Evolutionary conservation across 2,113 vertebrate species (phyloP), one percentile per base, ranked within the genome.

Genomic region (Astur gentilis): DNA sequence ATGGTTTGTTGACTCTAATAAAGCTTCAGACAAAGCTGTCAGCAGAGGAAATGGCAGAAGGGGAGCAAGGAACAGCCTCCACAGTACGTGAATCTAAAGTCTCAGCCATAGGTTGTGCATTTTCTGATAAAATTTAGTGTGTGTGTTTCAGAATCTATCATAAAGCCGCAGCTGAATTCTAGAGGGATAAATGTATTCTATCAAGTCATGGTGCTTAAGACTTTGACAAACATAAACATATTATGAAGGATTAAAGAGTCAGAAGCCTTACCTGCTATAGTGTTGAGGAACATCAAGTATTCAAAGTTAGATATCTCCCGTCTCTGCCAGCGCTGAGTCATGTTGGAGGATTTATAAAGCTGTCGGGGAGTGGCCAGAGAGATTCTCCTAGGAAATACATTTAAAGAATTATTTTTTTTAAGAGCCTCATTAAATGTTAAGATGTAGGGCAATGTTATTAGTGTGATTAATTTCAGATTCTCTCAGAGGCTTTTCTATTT

Each of bases 261-360:
- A 94, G 89, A 96, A 95, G 69, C 86, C 96, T 98, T 98, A 99
- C 99, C 99, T 98, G 99, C 98, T 83, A 99, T 99, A 67, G 99
- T 99, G 97, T 99, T 99, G 95, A 99, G 99, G 97, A 99, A 99
- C 99, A 99, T 99, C 97, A 99, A 98, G 96, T 99, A 99, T 97
- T 99, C 99, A 82, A 99, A 99, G 98, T 99, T 99, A 81, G 99
- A 99, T 95, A 99, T 99, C 96, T 99, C 99, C 73, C 99, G 98
- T 97, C 99, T 98, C 98, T 99, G 99, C 99, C 99, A 99, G 91
- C 99, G 99, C 97, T 99, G 99, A 96, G 99, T 99, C 99, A 99
- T 99, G 97, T 99, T 99, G 95, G 99, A 99, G 71, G 99, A 99
- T 97, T 99, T 99, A 98, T 99, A 99, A 97, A 99, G 99, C 97